Evolutionary conservation across 1,140 invertebrate genomes (phyloP).

Genomic region (Lycorma delicatula): DNA sequence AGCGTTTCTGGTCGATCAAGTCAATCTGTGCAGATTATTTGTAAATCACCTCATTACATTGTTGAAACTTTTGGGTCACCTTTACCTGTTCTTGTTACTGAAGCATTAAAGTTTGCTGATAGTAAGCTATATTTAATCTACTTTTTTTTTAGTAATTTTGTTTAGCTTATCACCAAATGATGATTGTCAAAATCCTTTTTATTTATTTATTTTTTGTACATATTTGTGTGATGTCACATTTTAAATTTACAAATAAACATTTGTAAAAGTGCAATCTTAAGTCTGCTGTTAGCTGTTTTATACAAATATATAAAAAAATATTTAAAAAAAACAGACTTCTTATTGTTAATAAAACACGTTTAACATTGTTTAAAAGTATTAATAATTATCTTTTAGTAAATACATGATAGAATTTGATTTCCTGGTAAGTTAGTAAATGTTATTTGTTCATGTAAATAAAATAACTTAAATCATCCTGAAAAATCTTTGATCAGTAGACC

Average conservation of each 20-base stretch:
- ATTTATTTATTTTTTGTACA: not conserved
- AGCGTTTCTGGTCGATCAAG: conserved; percentile 51
- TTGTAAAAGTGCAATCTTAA: not conserved
- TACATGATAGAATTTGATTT: too few relatives aligned
- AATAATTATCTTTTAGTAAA: too few relatives aligned
- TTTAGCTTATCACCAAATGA: not conserved
- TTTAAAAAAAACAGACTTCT: too few relatives aligned
- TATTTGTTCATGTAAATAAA: too few relatives aligned
- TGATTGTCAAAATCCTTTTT: not conserved
- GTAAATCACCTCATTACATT: conserved; percentile 53
- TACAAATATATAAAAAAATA: not conserved
- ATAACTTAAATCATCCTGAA: too few relatives aligned
- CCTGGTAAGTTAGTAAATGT: too few relatives aligned
- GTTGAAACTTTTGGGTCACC: conserved; percentile 68
- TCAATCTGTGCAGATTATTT: conserved; percentile 58
- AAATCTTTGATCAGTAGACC: too few relatives aligned
- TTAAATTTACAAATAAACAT: not conserved
- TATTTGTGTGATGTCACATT: not conserved
- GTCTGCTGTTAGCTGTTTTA: conserved; percentile 9
- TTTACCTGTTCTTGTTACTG: conserved; percentile 77
- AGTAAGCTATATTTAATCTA: conserved; percentile 42
- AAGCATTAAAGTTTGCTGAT: conserved; percentile 73
- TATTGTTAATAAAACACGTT: too few relatives aligned
- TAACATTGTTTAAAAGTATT: too few relatives aligned
- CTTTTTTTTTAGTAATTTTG: too few relatives aligned